Percentiles rank a stretch among this genome's conserved stretches.
Conservation (phyloP, 23 tunicate genomes). For the Styela plicata region DNA sequence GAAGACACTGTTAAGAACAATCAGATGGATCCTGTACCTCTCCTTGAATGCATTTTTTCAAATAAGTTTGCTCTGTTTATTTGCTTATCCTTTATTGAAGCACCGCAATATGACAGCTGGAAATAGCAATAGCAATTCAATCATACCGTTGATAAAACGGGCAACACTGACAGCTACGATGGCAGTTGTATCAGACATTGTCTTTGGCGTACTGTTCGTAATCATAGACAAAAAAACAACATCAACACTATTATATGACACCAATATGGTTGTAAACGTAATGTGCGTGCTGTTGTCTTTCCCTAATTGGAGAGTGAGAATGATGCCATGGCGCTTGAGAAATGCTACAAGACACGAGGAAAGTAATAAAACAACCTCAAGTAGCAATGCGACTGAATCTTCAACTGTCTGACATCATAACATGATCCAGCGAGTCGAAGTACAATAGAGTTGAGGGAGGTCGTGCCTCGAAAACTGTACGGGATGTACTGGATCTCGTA, state of each 20-base stretch:
- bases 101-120: not conserved
- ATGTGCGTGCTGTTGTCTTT: conserved; percentile 4
- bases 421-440: too few relatives aligned
- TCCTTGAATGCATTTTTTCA: not conserved
- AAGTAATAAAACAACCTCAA: too few relatives aligned
- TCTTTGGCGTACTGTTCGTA: not conserved
- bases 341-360: too few relatives aligned
- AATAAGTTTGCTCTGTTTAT: not conserved
- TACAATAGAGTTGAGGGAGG: too few relatives aligned
- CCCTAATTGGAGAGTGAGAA: conserved; percentile 1
- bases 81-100: conserved; percentile 9
- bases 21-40: not conserved
- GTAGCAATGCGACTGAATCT: too few relatives aligned
- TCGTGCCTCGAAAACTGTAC: too few relatives aligned
- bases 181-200: not conserved
- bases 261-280: not conserved
- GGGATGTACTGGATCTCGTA: too few relatives aligned
- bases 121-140: not conserved
- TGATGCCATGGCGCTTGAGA: conserved; percentile 12
- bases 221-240: not conserved
- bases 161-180: not conserved
- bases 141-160: conserved; percentile 8
- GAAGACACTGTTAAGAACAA: not conserved
- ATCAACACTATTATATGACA: not conserved
- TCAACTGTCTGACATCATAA: too few relatives aligned